Conservation (phyloP, 2,113 vertebrate species). For the Sinocyclocheilus anophthalmus region DNA sequence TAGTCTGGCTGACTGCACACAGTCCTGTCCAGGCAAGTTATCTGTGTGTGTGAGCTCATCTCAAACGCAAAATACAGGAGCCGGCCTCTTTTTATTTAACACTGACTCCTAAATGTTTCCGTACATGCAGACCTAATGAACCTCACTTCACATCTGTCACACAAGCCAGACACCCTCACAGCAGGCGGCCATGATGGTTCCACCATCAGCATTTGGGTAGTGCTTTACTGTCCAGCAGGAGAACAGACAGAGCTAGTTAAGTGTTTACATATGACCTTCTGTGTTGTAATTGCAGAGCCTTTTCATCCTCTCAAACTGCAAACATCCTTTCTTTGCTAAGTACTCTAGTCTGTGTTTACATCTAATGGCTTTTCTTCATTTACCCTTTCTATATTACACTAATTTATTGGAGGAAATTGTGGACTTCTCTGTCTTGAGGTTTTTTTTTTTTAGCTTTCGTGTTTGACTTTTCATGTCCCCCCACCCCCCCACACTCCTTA, state of each 20-base stretch:
- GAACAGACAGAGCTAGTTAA: conserved; percentile 23
- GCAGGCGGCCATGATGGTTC: conserved; percentile 4
- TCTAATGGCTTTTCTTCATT: background rate
- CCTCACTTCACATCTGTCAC: conserved; percentile 65
- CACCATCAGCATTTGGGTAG: background rate
- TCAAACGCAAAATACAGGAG: conserved; percentile 10
- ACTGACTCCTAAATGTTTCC: conserved; percentile 16
- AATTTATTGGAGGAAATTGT: background rate
- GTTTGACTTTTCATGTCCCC: background rate
- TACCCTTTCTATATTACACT: background rate
- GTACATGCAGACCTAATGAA: conserved; percentile 5
- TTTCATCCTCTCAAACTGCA: conserved; percentile 14
- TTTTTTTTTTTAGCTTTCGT: background rate
- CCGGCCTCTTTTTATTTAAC: background rate
- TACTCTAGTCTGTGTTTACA: background rate
- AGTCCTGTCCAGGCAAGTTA: conserved; percentile 59
- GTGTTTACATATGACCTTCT: conserved; percentile 13
- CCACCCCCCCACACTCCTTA: background rate
- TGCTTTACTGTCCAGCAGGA: conserved; percentile 29
- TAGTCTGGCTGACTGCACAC: conserved; percentile 66
- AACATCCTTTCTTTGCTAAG: background rate
- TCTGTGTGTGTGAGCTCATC: conserved; percentile 43
- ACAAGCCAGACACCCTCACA: conserved; percentile 58
- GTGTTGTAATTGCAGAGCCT: background rate
- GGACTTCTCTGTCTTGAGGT: background rate